Percentiles rank a stretch among this genome's conserved stretches.
phyloP scores from a whole-genome alignment of 2,888 invertebrate species.

The Podotricha telesiphe region DNA sequence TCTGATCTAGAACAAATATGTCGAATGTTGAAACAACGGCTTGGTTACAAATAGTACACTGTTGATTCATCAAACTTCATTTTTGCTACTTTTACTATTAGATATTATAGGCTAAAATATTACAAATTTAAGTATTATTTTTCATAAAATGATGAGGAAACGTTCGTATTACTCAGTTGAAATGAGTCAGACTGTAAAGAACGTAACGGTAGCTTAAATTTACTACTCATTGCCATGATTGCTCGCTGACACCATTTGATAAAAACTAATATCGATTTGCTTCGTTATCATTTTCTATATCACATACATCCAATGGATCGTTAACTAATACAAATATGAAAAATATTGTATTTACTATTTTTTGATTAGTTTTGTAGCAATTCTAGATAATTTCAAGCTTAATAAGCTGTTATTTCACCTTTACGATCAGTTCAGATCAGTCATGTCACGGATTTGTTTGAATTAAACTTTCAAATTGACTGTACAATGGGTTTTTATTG shows the following conservation, averaged over 20 bases:
- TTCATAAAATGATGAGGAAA: conserved; percentile 50
- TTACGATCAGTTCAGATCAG: neutral
- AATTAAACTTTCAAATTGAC: neutral
- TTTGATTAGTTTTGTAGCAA: neutral
- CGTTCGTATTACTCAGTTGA: conserved; percentile 47
- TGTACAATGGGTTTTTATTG: conserved; percentile 1
- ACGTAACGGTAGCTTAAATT: conserved; percentile 46
- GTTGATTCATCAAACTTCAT: no score
- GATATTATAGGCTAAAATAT: neutral
- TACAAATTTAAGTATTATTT: conserved; percentile 36
- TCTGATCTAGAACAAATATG: no score
- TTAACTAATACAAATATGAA: neutral
- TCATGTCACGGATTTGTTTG: neutral
- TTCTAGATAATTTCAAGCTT: neutral
- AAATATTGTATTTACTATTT: neutral
- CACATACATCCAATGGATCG: neutral
- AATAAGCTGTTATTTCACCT: neutral
- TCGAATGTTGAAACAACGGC: no score
- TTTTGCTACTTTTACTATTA: neutral
- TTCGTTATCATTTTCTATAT: conserved; percentile 7
- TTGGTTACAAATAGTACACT: no score
- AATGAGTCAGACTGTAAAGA: conserved; percentile 39
- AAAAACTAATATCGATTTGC: conserved; percentile 37
- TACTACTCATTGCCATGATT: conserved; percentile 39
- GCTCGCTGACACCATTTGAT: conserved; percentile 44